Evolutionary conservation across 1,140 invertebrate species (phyloP).

Genomic region (Laupala kohalensis): DNA sequence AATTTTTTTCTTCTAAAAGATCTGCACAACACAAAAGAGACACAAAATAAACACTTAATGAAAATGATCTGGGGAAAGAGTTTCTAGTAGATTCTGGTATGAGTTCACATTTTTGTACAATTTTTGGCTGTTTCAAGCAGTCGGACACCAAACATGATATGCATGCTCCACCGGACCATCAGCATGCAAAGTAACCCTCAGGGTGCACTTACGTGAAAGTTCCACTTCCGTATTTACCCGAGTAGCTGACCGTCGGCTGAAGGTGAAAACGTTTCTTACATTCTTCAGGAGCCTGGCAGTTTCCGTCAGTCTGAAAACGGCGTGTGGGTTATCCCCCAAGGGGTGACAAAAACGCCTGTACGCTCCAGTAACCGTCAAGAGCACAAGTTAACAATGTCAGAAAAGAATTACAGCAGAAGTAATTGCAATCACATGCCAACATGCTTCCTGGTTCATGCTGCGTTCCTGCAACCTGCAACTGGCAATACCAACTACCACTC

Average conservation of each 20-base stretch:
- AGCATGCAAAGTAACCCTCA: neutral
- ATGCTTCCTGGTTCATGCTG: no score
- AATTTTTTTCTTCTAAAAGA: no score
- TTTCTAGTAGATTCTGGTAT: no score
- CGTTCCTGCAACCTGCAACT: neutral
- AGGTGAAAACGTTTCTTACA: constrained; percentile 78
- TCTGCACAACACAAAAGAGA: no score
- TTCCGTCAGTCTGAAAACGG: constrained; percentile 52
- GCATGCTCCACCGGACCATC: neutral
- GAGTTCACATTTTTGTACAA: no score
- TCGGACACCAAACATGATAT: no score
- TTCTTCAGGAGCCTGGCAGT: constrained; percentile 86
- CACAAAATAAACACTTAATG: no score
- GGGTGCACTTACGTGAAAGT: constrained; percentile 71
- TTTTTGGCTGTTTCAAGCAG: no score
- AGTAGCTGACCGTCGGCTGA: constrained; percentile 54
- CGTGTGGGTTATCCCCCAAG: constrained; percentile 2
- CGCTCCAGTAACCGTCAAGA: neutral
- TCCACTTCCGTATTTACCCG: constrained; percentile 73
- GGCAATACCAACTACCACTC: no score
- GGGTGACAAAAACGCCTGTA: neutral
- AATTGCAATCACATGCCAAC: no score
- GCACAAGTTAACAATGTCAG: neutral
- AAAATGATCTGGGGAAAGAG: no score
- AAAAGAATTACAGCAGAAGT: no score